A percentile compares a stretch with the other conserved stretches of the same genome.
phyloP scores from a whole-genome alignment of 2,113 vertebrate species.

The Penelope pileata region DNA sequence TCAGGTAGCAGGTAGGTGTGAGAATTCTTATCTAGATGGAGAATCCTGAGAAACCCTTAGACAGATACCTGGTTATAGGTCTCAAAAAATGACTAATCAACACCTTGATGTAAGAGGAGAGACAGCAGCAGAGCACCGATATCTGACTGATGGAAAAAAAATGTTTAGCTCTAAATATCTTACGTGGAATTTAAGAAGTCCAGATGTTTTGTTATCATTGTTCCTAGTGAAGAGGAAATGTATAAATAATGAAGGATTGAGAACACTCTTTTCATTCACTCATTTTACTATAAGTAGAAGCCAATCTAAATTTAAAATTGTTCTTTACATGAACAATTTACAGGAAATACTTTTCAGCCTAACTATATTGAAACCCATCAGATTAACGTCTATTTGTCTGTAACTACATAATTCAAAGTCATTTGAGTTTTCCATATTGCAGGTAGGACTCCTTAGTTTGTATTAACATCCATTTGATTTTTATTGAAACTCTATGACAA shows the following conservation, averaged over 20 bases:
- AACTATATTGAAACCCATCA: background rate
- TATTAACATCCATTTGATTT: background rate
- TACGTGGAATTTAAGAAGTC: background rate
- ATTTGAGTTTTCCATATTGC: background rate
- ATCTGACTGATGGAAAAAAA: background rate
- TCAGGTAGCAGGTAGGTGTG: constrained; percentile 66
- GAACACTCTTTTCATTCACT: background rate
- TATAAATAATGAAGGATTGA: background rate
- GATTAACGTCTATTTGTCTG: background rate
- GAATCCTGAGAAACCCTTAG: constrained; percentile 59
- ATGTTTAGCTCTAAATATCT: background rate
- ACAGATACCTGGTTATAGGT: background rate
- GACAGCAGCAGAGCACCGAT: background rate
- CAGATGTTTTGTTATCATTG: background rate
- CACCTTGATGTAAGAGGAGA: constrained; percentile 17
- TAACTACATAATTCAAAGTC: background rate
- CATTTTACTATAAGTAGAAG: constrained; percentile 22
- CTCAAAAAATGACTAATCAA: constrained; percentile 59
- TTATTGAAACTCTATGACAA: background rate
- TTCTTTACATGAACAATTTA: background rate
- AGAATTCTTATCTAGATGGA: constrained; percentile 70
- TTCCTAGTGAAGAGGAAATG: background rate
- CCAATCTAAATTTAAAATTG: background rate
- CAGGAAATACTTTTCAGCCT: background rate
- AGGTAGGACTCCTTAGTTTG: background rate